Evolutionary conservation across 2,888 invertebrate genomes (phyloP).

Genomic region (Prosopocoilus inquinatus): DNA sequence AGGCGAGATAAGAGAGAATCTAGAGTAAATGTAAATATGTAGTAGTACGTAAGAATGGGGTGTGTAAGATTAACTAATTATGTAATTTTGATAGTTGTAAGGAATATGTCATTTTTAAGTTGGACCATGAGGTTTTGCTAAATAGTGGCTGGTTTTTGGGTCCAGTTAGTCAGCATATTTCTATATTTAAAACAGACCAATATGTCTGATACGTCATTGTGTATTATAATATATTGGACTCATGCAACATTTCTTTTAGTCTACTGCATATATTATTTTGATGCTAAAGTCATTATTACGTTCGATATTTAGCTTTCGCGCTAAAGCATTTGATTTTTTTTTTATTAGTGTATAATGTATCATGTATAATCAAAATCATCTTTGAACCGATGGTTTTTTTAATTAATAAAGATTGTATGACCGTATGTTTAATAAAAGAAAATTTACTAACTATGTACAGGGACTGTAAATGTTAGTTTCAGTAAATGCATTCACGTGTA

Average conservation of each 20-base stretch:
- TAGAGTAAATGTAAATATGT: background rate
- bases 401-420: too few species aligned
- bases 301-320: background rate
- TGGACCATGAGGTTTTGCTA: slow-evolving; percentile 37
- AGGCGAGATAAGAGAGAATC: too few species aligned
- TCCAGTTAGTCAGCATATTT: slow-evolving; percentile 39
- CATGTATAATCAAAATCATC: too few species aligned
- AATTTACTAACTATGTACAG: too few species aligned
- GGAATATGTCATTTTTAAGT: slow-evolving; percentile 30
- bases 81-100: slow-evolving; percentile 19
- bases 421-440: too few species aligned
- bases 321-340: too few species aligned
- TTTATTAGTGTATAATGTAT: too few species aligned
- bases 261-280: background rate
- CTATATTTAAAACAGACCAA: slow-evolving; percentile 8
- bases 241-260: background rate
- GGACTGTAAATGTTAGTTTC: too few species aligned
- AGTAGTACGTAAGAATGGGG: slow-evolving; percentile 11
- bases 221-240: background rate
- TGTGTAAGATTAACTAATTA: slow-evolving; percentile 2
- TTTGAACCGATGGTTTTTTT: too few species aligned
- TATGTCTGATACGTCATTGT: background rate
- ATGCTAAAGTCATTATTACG: too few species aligned
- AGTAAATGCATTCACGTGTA: too few species aligned
- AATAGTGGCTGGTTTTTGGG: slow-evolving; percentile 40